Conservation (phyloP, 2,888 invertebrate genomes). For the Chloroclystis v-ata region DNA sequence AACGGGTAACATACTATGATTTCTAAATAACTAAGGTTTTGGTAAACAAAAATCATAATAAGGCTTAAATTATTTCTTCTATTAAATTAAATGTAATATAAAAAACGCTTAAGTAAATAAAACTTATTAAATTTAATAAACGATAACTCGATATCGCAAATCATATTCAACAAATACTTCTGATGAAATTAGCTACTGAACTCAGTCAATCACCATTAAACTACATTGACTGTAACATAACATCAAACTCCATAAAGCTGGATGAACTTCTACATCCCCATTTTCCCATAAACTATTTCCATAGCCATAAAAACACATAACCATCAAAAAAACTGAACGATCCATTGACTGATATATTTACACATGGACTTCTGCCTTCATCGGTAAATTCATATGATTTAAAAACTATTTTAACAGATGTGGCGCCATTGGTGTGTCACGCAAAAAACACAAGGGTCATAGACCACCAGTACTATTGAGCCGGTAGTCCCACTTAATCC, state of each 20-base stretch:
- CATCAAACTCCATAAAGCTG: background rate
- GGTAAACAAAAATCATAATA: too few relatives aligned
- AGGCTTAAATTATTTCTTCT: too few relatives aligned
- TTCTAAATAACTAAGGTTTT: too few relatives aligned
- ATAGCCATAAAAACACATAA: conserved; percentile 20
- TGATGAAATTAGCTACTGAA: too few relatives aligned
- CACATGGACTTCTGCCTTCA: conserved; percentile 15
- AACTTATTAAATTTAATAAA: too few relatives aligned
- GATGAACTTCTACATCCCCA: conserved; percentile 2
- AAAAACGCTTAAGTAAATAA: too few relatives aligned
- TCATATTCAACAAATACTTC: too few relatives aligned
- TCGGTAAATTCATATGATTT: conserved; percentile 21
- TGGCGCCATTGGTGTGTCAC: conserved; percentile 53
- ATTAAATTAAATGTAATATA: too few relatives aligned
- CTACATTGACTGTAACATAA: background rate
- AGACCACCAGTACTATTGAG: conserved; percentile 68
- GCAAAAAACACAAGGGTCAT: conserved; percentile 57
- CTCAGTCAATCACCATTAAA: background rate
- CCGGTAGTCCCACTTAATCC: conserved; percentile 65
- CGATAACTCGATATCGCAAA: too few relatives aligned
- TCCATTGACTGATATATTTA: conserved; percentile 22
- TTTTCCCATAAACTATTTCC: conserved; percentile 18
- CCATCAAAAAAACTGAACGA: conserved; percentile 17
- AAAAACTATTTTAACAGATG: conserved; percentile 51
- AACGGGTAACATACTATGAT: too few relatives aligned